Evolutionary conservation across 2,888 invertebrate species (phyloP), one percentile per base, ranked within the genome.

Genomic region (Agriopis marginaria): DNA sequence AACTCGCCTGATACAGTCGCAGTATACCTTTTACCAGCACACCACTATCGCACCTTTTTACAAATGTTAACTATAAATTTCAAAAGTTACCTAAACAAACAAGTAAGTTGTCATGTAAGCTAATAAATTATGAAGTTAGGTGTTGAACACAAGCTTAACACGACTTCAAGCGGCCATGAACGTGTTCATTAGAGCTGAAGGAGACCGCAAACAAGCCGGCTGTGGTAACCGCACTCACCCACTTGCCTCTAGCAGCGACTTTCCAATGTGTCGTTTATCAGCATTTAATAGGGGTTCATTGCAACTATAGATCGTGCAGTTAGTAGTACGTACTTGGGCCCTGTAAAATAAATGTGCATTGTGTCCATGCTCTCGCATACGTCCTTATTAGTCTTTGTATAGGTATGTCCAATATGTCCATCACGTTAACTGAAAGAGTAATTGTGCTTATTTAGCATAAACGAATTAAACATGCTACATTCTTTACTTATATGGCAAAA

Each of bases 161-260:
- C 32, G 32, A 61, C 54, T 56, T 32, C 50, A 59, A 55, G 32
- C 9, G 63, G 49, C 59, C 23, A 59, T 60, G 62, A 66, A 63
- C 66, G 64, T 67, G 74, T 74, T 74, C 73, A 74, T 75, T 72
- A 75, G 66, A 56, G 68, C 63, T 65, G 68, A 66, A 71, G 56
- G 50, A 55, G 55, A 63, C 71, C 66, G 71, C 75, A 72, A 70
- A 72, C 73, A 71, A 49, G 66, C 58, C 63, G 59, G 12, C 40
- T 14, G 45, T 8, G 49, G 32, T 4, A 32, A 32, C 32, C 5
- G 5, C 5, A 32, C 32, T 14, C 53, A 17, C n/a, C 50, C 44
- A 45, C 51, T 55, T 17, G 60, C 55, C 68, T 45, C 63, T 63
- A 45, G 63, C 63, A 39, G 68, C 63, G 67, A 63, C 55, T 73